Evolutionary conservation across 64 coral and sea anemone genomes (phyloP).

Genomic region (Montipora cactus): DNA sequence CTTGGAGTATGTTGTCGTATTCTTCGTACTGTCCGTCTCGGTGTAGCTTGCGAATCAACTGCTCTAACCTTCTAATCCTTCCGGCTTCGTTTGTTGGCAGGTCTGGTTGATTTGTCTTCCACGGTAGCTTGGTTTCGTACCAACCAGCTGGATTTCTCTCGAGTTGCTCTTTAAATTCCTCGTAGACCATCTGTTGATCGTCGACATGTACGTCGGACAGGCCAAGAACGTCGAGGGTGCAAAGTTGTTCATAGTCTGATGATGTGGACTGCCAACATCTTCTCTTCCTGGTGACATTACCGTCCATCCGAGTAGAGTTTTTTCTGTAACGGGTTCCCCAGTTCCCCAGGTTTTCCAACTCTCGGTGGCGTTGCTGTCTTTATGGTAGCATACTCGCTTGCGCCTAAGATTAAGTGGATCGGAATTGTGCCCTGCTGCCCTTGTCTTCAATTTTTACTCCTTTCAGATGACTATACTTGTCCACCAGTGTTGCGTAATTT

Average conservation of each 20-base stretch:
- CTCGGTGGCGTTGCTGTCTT: neutral
- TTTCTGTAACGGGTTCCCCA: neutral
- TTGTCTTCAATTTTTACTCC: slow-evolving; percentile 29
- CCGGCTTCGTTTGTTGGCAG: slow-evolving; percentile 26
- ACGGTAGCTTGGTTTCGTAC: neutral
- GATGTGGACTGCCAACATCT: neutral
- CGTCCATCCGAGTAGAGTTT: slow-evolving; percentile 1
- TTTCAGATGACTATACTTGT: slow-evolving; percentile 7
- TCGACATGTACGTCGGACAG: too few species aligned
- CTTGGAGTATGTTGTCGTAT: slow-evolving; percentile 29
- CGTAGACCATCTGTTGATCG: slow-evolving; percentile 21
- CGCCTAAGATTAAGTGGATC: neutral
- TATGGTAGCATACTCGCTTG: neutral
- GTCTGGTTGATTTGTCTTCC: slow-evolving; percentile 26
- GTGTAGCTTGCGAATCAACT: slow-evolving; percentile 13
- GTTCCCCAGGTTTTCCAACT: neutral
- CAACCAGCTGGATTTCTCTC: slow-evolving; percentile 5
- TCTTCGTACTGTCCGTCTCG: slow-evolving; percentile 24
- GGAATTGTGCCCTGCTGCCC: slow-evolving; percentile 4
- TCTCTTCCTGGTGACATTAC: slow-evolving; percentile 12
- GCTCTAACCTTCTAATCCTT: slow-evolving; percentile 33
- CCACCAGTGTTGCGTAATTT: neutral
- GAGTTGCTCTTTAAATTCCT: slow-evolving; percentile 49
- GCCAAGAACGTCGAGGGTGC: too few species aligned
- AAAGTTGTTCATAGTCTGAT: too few species aligned